phyloP scores from a whole-genome alignment of 2,113 vertebrate genomes.

The Gallinago paraguaiae region DNA sequence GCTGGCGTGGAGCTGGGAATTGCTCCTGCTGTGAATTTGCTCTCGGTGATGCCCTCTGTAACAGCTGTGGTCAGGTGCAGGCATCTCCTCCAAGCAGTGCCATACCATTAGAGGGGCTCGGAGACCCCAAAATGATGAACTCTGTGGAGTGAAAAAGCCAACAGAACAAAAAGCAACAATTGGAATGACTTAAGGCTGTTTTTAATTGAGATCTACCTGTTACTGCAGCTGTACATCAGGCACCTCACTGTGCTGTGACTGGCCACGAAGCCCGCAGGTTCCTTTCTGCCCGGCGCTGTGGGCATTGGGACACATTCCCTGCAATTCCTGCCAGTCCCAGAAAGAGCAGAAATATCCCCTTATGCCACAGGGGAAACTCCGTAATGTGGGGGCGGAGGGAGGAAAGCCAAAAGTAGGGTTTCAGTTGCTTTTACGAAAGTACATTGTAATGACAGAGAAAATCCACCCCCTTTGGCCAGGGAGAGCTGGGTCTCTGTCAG shows the following conservation, averaged over 20 bases:
- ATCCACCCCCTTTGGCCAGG: neutral
- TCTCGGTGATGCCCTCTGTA: rapidly evolving
- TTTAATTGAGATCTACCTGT: neutral
- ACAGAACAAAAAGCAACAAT: neutral
- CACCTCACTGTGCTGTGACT: rapidly evolving
- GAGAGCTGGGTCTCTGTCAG: neutral
- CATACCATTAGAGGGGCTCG: neutral
- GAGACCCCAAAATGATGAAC: neutral
- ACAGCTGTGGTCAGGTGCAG: neutral
- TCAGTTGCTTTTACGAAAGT: neutral
- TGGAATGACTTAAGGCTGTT: neutral
- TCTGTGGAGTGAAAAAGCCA: neutral
- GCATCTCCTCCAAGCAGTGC: neutral
- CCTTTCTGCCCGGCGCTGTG: neutral
- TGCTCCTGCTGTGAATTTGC: neutral
- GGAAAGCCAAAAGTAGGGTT: neutral
- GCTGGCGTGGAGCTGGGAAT: neutral
- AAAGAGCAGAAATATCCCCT: neutral
- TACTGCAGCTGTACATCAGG: rapidly evolving
- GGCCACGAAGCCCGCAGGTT: neutral
- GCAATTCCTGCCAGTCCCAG: neutral
- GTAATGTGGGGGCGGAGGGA: neutral
- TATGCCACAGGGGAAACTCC: neutral
- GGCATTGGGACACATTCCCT: neutral
- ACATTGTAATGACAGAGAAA: neutral